phyloP scores from a whole-genome alignment of 2,797 vertebrate genomes.

The Chromobotia macracanthus region DNA sequence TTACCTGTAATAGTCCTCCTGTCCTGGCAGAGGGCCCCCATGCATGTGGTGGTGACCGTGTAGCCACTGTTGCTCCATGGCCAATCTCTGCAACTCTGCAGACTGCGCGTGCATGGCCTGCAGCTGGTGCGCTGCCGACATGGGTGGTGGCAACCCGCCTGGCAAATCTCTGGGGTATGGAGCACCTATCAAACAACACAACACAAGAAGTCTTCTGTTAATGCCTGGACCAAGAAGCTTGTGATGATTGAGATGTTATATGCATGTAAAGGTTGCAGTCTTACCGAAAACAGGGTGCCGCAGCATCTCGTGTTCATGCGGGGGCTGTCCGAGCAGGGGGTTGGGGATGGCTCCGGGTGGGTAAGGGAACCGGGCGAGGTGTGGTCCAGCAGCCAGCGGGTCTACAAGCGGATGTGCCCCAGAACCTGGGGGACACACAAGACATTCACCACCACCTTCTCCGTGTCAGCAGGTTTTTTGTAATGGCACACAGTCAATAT shows the following conservation, averaged over 20 bases:
- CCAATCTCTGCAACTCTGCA: constrained; percentile 94
- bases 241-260: not conserved
- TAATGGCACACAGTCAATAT: constrained; percentile 66
- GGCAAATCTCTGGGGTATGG: constrained; percentile 93
- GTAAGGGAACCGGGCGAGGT: constrained; percentile 96
- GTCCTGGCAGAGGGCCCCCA: constrained; percentile 93
- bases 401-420: constrained; percentile 94
- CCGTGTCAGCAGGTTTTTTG: constrained; percentile 73
- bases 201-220: not conserved
- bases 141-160: constrained; percentile 90
- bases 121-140: constrained; percentile 97
- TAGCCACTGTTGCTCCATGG: constrained; percentile 99
- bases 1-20: constrained; percentile 99
- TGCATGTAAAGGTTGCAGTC: constrained; percentile 40
- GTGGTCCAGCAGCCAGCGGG: constrained; percentile 90
- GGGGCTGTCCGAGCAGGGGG: constrained; percentile 90
- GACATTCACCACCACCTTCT: constrained; percentile 83
- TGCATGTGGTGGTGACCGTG: constrained; percentile 98
- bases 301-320: constrained; percentile 98
- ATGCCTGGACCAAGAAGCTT: too few relatives aligned
- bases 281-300: constrained; percentile 96
- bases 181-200: constrained; percentile 77
- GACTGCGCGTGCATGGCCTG: constrained; percentile 99
- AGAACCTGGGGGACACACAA: constrained; percentile 88
- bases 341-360: constrained; percentile 95